These are phyloP conservation scores for Drosophila navojoa DNA, from an alignment of 1,140 invertebrate species.

Conservation along the genomic window DNA sequence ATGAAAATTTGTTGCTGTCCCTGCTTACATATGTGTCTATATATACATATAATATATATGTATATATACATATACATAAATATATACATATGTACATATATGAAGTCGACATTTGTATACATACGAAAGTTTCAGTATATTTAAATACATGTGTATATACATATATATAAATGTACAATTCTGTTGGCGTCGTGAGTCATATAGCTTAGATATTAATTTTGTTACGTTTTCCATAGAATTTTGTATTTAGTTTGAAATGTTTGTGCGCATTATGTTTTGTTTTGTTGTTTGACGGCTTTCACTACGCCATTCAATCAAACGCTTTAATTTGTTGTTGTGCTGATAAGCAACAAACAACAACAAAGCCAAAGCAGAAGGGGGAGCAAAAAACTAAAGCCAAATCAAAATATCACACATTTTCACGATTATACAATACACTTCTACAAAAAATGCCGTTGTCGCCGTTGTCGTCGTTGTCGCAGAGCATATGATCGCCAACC, in stretches of 20 bases:
- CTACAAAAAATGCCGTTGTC: slow-evolving; percentile 16
- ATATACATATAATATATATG: background rate
- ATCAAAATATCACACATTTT: slow-evolving; percentile 43
- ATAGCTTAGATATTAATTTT: slow-evolving; percentile 20
- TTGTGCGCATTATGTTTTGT: slow-evolving; percentile 27
- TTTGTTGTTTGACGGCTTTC: slow-evolving; percentile 44
- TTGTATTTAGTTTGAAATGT: slow-evolving; percentile 4
- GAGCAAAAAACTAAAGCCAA: slow-evolving; percentile 9
- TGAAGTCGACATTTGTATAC: background rate
- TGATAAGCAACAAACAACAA: slow-evolving; percentile 33
- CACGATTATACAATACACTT: slow-evolving; percentile 48
- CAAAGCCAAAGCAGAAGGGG: background rate
- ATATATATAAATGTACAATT: slow-evolving; percentile 18
- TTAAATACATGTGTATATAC: background rate
- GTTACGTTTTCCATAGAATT: slow-evolving; percentile 17
- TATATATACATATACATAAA: background rate
- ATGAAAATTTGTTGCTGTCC: slow-evolving; percentile 32
- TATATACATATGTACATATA: background rate
- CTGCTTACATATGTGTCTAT: background rate
- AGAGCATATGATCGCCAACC: slow-evolving; percentile 74
- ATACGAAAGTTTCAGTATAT: slow-evolving; percentile 1
- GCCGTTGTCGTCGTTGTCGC: background rate
- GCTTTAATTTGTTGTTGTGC: slow-evolving; percentile 20
- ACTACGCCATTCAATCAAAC: slow-evolving; percentile 26
- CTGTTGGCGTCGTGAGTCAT: slow-evolving; percentile 35